Base-by-base conservation (phyloP, 2,113 vertebrate species). In the Aldabrachelys gigantea region DNA sequence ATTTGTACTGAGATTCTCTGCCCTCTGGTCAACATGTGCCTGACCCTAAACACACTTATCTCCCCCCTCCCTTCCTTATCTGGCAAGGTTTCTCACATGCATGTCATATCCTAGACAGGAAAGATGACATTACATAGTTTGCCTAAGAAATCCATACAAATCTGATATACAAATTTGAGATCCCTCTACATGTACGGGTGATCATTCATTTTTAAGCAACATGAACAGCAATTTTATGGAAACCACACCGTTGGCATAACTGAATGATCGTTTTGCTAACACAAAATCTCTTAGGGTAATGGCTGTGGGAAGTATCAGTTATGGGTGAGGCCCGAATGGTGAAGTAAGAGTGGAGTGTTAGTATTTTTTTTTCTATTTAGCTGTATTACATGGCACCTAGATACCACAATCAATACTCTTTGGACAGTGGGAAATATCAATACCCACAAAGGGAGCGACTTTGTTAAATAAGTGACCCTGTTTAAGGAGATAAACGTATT, bases 201-300 rank as follows among this genome's bases (percentile, higher is more conserved):
- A 88, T 94, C 90, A 82, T 79, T 81, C 10, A 35, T 56, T 88
- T 91, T 79, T 16, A 17, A 84, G 91, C 93, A 95, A 95, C 91
- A 84, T 89, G 87, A 84, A 79, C 89, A 91, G 3, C 86, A 94
- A 89, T 94, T 82, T 85, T 93, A 93, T 96, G 96, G 89, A 92
- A n/a, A 25, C 53, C 19, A 3, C 8, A 25, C 49, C 72, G 1
- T 0, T 65, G 35, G 27, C 17, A 12, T 0, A 5, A 56, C 10
- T 83, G 13, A 78, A 78, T 27, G 44, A 57, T 87, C 38, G 1
- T 69, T 94, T 72, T 62, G 80, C 85, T 35, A 91, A 31, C 5
- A 11, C 81, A 89, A 94, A 56, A 49, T 24, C 35, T 31, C 10
- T 19, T 91, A 85, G 92, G 76, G 27, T 89, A n/a, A 41, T 8